Evolutionary conservation across 2,888 invertebrate species (phyloP).

Genomic region (Macrosoma leucophasiata): DNA sequence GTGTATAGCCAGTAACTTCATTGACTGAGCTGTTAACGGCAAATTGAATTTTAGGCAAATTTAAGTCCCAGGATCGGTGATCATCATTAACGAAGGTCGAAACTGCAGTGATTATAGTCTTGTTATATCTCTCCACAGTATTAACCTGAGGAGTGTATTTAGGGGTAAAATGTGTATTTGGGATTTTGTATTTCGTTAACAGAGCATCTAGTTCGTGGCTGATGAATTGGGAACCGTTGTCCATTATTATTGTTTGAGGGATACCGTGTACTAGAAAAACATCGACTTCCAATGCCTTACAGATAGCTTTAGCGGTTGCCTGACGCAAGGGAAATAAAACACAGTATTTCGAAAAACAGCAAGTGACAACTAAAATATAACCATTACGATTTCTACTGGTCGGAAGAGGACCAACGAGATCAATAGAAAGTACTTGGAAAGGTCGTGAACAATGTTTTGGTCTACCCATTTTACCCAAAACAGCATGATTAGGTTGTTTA

Average conservation of each 20-base stretch:
- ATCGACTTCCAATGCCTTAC: slow-evolving; percentile 14
- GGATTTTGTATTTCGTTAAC: no score
- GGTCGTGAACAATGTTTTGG: slow-evolving; percentile 17
- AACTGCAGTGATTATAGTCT: no score
- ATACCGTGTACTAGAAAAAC: slow-evolving; percentile 28
- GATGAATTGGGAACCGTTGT: slow-evolving; percentile 27
- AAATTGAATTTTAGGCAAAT: no score
- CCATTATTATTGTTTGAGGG: slow-evolving; percentile 23
- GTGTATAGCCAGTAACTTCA: no score
- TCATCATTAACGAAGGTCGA: no score
- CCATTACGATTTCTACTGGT: slow-evolving; percentile 11
- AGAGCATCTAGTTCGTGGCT: no score
- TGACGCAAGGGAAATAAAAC: slow-evolving; percentile 11
- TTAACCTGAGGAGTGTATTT: no score
- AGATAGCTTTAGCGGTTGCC: slow-evolving; percentile 7
- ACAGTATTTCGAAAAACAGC: slow-evolving; percentile 23
- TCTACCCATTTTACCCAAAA: slow-evolving; percentile 17
- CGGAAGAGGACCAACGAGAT: slow-evolving; percentile 20
- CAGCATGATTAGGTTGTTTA: slow-evolving; percentile 12
- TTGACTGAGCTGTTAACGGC: no score
- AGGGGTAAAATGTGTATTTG: no score
- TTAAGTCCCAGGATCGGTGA: no score
- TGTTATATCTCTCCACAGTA: no score
- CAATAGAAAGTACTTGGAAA: slow-evolving; percentile 18
- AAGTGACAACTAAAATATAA: slow-evolving; percentile 18